Base-by-base conservation (phyloP, 2,888 invertebrate species). In the Drosophila atripex region DNA sequence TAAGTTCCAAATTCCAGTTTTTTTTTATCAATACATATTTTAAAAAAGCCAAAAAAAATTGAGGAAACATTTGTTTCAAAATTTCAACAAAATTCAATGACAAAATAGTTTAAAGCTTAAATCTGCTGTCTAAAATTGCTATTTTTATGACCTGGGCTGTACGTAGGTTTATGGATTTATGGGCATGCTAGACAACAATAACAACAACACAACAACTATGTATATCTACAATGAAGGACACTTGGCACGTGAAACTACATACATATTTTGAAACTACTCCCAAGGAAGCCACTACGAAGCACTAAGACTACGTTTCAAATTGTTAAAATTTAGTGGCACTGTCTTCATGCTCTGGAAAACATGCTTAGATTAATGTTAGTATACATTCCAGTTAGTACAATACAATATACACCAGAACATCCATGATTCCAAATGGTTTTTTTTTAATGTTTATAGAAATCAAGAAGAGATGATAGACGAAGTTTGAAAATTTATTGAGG, bases 161-260 rank as follows among this genome's bases (percentile, higher is more conserved):
- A 1, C 47, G 51, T 16, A 32, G 49, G 49, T 47, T 23, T 14
- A 39, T 25, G 2, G 6, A 47, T 14, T 50, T 71, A 59, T 39
- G 63, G 16, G 16, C 70, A 70, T 70, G 70, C 70, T 51, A 23
- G 51, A 55, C 63, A 51, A 51, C 23, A 60, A 45, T 12, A 57
- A 54, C 43, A 68, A 43, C 41, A 32, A 55, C 23, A 61, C 23
- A 57, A 54, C 30, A 58, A 43, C 28, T 30, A 54, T 28, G 28
- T 0, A 28, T 41, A 61, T 43, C 23, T 39, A 46, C 49, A n/a
- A 45, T 45, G 61, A 57, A 59, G 21, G 47, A 25, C 46, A 43
- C 12, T 41, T 53, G 23, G 23, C 45, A 64, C 14, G 38, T 64
- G 63, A 45, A 63, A 38, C 18, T 28, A 16, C 6, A 25, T 12